Conservation (phyloP, 2,113 vertebrate genomes). For the Isichthys henryi region DNA sequence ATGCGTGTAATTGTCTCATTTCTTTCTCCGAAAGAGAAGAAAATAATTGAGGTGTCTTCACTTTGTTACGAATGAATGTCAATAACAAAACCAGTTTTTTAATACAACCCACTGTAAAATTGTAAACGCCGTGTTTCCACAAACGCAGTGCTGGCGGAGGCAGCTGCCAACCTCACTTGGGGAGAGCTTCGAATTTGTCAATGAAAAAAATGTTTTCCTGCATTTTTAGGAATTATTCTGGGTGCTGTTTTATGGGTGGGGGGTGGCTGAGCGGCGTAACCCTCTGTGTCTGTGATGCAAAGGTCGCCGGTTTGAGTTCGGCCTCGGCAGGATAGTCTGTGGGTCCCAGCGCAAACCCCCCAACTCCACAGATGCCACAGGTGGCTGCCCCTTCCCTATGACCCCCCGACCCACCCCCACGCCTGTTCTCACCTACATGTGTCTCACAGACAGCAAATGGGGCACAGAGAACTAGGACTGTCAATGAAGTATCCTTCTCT, state of each 20-base stretch:
- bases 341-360: not conserved
- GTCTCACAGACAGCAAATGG: not conserved
- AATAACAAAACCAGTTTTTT: not conserved
- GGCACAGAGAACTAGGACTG: not conserved
- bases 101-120: not conserved
- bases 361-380: too few relatives aligned
- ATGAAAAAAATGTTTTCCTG: not conserved
- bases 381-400: not conserved
- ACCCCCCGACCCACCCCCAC: not conserved
- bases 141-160: not conserved
- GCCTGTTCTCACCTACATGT: not conserved
- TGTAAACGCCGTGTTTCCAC: not conserved
- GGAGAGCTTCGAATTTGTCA: not conserved
- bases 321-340: not conserved
- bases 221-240: not conserved
- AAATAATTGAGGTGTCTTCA: not conserved
- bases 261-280: not conserved
- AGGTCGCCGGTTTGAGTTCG: not conserved
- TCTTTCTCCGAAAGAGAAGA: not conserved
- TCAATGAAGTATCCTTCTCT: not conserved
- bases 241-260: not conserved
- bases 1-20: not conserved
- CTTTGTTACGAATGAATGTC: not conserved
- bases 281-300: not conserved
- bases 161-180: not conserved